A percentile compares a stretch with the other conserved stretches of the same genome.
These are phyloP conservation scores for Pterocles orientalis DNA, from an alignment of 2,113 vertebrate genomes.

Conservation along the genomic window DNA sequence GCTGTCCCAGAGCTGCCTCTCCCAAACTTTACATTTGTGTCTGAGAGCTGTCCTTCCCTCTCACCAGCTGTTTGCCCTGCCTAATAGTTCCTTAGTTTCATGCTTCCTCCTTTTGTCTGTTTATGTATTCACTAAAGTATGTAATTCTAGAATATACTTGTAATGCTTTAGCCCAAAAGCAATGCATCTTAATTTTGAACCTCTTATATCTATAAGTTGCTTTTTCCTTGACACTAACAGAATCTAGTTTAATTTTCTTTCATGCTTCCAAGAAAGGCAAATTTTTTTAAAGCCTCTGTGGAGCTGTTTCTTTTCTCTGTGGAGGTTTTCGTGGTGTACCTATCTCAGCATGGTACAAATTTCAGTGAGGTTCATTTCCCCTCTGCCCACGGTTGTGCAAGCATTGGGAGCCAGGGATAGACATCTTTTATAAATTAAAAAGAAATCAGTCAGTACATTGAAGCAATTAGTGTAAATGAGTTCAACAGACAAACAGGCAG, in stretches of 20 bases:
- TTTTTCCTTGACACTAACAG: not conserved
- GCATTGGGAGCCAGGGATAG: not conserved
- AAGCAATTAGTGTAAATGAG: slow-evolving; percentile 50
- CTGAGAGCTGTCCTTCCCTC: not conserved
- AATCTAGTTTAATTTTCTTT: not conserved
- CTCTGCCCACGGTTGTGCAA: not conserved
- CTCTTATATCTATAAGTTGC: not conserved
- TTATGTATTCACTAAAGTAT: not conserved
- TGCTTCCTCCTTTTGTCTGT: slow-evolving; percentile 10
- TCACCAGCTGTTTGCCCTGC: slow-evolving; percentile 34
- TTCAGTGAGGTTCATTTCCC: not conserved
- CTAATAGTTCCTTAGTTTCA: slow-evolving; percentile 4
- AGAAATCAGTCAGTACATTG: slow-evolving; percentile 27
- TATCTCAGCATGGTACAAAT: slow-evolving; percentile 12
- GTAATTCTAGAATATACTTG: not conserved
- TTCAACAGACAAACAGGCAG: slow-evolving; percentile 34
- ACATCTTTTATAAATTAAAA: slow-evolving; percentile 51
- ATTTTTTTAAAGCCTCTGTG: not conserved
- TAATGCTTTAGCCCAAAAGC: not conserved
- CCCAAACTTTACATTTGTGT: not conserved
- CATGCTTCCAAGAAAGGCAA: not conserved
- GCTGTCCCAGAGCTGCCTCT: slow-evolving; percentile 8
- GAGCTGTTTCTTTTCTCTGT: not conserved
- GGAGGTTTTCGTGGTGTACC: not conserved
- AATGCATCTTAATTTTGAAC: not conserved